Evolutionary conservation across 2,797 vertebrate species (phyloP), one percentile per base, ranked within the genome.

Genomic region (Coreius guichenoti): DNA sequence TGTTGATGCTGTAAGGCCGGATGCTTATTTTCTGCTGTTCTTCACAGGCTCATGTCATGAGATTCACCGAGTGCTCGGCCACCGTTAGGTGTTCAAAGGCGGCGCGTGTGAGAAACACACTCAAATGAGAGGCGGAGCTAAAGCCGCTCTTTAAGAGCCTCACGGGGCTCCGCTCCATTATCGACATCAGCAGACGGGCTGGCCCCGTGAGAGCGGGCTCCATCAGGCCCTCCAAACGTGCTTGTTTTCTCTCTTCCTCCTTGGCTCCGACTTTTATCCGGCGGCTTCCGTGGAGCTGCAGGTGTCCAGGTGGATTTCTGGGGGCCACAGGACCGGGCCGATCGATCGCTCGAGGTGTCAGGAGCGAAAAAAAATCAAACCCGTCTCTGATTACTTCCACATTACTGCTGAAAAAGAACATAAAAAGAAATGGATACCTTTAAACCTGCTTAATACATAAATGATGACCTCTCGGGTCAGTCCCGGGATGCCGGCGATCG

Each of bases 381-480:
- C 69, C 88, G 47, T 91, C 91, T 94, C 93, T 93, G 94, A 94
- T 95, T 95, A 95, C 92, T 83, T 86, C 92, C 91, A 90, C 88
- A 93, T 92, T 93, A 92, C 92, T 88, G 90, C 92, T 93, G 92
- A 92, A 90, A 91, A 91, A 88, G 86, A 92, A 16, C 89, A 92
- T 92, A 90, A 91, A 93, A 92, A 90, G 91, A 90, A 93, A 95
- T 92, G 89, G 93, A 94, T 92, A 92, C 91, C 91, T 94, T 94
- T 92, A 93, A 94, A 94, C 91, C 93, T 91, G 91, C 92, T 93
- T 94, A 93, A 95, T 95, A 94, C 94, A 95, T 95, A 94, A 95
- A 94, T 95, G 92, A 95, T 94, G 94, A 94, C 92, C 92, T 92
- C 91, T 93, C 90, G 91, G 94, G 93, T 95, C 94, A 93, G 91